phyloP scores from a whole-genome alignment of 2,113 vertebrate species.

The Strix aluco region DNA sequence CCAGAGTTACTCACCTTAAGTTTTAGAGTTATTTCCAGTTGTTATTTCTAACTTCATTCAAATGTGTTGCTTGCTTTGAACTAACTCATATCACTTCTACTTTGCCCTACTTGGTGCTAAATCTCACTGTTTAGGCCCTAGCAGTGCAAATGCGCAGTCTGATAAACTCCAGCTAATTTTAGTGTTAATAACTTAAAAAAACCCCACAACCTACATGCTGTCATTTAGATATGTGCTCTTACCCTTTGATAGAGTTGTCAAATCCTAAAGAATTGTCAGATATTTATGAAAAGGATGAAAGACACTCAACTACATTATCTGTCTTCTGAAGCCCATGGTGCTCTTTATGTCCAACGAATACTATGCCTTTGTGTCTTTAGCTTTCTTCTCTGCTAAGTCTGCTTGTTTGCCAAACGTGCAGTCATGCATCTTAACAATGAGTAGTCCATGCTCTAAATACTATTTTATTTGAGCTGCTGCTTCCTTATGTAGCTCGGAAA shows the following conservation, averaged over 20 bases:
- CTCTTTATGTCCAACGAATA: background rate
- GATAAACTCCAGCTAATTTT: background rate
- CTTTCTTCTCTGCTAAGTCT: constrained; percentile 6
- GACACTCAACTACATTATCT: background rate
- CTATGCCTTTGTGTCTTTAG: background rate
- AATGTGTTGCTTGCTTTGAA: background rate
- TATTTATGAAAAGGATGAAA: background rate
- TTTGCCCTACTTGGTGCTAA: background rate
- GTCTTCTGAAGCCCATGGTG: background rate
- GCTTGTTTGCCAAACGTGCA: constrained; percentile 31
- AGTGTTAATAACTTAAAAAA: background rate
- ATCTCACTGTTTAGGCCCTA: background rate
- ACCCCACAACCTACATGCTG: background rate
- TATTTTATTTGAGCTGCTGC: constrained; percentile 10
- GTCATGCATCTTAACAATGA: constrained; percentile 47
- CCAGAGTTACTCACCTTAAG: background rate
- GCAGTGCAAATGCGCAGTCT: background rate
- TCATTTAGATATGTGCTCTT: background rate
- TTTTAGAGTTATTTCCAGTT: background rate
- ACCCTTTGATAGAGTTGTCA: background rate
- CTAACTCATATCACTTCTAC: background rate
- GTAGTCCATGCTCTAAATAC: constrained; percentile 20
- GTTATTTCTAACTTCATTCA: background rate
- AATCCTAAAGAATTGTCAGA: background rate
- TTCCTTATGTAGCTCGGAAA: constrained; percentile 13